These are phyloP conservation scores for Sebastes alutus DNA, from an alignment of 2,797 vertebrate species.

Conservation along the genomic window DNA sequence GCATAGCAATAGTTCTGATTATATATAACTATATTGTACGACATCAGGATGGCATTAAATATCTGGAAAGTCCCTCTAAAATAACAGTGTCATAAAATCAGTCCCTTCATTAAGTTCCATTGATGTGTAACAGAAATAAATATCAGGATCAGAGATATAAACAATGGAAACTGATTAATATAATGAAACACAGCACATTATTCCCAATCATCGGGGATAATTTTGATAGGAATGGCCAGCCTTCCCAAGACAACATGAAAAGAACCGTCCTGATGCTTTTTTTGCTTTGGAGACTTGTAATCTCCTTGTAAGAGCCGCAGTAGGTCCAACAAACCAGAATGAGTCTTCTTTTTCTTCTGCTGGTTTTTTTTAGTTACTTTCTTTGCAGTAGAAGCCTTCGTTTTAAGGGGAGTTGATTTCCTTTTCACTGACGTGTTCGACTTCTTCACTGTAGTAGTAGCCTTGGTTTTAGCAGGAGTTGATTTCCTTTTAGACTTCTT, in stretches of 20 bases:
- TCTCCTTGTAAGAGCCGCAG: slow-evolving; percentile 66
- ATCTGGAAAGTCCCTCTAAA: slow-evolving; percentile 8
- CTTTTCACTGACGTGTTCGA: slow-evolving; percentile 25
- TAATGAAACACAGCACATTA: not conserved
- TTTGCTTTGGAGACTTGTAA: slow-evolving; percentile 44
- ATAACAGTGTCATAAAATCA: slow-evolving; percentile 20
- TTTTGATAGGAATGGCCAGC: slow-evolving; percentile 83
- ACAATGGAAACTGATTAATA: not conserved
- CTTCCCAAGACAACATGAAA: slow-evolving; percentile 82
- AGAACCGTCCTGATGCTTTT: slow-evolving; percentile 55
- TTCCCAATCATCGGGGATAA: slow-evolving; percentile 77
- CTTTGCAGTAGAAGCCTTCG: slow-evolving; percentile 30
- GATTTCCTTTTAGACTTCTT: slow-evolving; percentile 31
- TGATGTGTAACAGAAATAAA: slow-evolving; percentile 33
- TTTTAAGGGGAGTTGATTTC: slow-evolving; percentile 28
- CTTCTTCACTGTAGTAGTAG: slow-evolving; percentile 16
- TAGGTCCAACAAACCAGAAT: slow-evolving; percentile 68
- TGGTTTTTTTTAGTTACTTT: slow-evolving; percentile 36
- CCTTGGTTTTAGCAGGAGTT: slow-evolving; percentile 25
- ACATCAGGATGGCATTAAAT: slow-evolving; percentile 4
- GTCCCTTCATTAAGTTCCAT: slow-evolving; percentile 66
- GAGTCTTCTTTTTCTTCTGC: slow-evolving; percentile 49
- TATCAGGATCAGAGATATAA: slow-evolving; percentile 8
- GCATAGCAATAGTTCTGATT: slow-evolving; percentile 41
- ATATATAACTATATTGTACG: not conserved